phyloP scores from a whole-genome alignment of 2,113 vertebrate genomes.

The Laticauda laticaudata region DNA sequence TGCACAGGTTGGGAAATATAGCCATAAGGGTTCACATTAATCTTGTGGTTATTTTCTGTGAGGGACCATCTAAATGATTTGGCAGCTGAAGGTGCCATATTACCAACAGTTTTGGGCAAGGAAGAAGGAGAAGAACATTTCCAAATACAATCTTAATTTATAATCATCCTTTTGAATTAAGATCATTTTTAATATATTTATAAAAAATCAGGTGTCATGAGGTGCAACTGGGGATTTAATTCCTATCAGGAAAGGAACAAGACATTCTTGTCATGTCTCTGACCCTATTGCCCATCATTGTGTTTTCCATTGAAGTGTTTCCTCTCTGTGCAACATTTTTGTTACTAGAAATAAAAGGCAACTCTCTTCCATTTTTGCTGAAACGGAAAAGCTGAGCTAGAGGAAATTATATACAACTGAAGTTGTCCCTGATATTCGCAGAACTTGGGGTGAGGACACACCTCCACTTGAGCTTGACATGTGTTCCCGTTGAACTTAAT shows the following conservation, averaged over 20 bases:
- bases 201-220: neutral
- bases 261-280: neutral
- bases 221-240: neutral
- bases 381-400: neutral
- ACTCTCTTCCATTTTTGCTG: neutral
- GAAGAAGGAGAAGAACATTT: neutral
- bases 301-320: neutral
- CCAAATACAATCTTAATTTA: neutral
- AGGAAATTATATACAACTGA: neutral
- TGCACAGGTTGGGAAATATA: neutral
- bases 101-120: neutral
- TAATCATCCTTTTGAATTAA: neutral
- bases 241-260: neutral
- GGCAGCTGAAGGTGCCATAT: neutral
- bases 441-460: neutral
- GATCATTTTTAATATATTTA: neutral
- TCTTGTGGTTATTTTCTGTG: neutral
- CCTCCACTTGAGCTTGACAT: neutral
- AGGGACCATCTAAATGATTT: neutral
- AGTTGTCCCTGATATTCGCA: neutral
- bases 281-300: neutral
- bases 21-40: neutral
- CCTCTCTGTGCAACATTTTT: neutral
- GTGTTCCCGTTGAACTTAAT: neutral
- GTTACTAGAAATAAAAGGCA: neutral